Percentiles rank a stretch among this genome's conserved stretches.
Evolutionary conservation across 2,888 invertebrate species (phyloP).

Genomic region (Drosophila borealis): DNA sequence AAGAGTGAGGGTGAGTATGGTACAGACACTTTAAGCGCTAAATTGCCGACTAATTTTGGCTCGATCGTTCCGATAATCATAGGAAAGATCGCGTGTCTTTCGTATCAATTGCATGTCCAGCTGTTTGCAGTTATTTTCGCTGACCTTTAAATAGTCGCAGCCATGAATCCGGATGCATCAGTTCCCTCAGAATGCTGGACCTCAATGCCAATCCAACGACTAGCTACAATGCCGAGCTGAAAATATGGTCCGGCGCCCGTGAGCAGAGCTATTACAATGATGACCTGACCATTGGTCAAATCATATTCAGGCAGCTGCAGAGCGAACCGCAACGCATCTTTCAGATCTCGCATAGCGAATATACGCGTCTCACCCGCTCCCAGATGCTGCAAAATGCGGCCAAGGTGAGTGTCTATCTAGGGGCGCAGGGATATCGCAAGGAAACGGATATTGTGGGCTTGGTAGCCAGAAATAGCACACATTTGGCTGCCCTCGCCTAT

Average conservation of each 20-base stretch:
- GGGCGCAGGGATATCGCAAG: conserved; percentile 42
- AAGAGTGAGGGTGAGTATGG: background rate
- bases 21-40: conserved; percentile 56
- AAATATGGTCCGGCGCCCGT: conserved; percentile 62
- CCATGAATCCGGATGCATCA: conserved; percentile 12
- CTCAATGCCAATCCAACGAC: conserved; percentile 53
- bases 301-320: conserved; percentile 65
- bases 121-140: conserved; percentile 6
- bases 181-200: conserved; percentile 53
- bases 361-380: conserved; percentile 54
- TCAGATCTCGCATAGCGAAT: conserved; percentile 72
- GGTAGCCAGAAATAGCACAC: conserved; percentile 68
- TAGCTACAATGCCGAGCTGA: conserved; percentile 43
- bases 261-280: conserved; percentile 57
- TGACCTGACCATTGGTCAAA: conserved; percentile 69
- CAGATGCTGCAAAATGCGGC: conserved; percentile 65
- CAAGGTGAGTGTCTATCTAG: conserved; percentile 60
- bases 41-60: conserved; percentile 58
- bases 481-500: conserved; percentile 67
- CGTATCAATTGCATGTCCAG: conserved; percentile 28
- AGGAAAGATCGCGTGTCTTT: conserved; percentile 36
- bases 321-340: conserved; percentile 59
- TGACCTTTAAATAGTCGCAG: conserved; percentile 50
- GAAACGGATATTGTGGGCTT: conserved; percentile 73
- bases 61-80: conserved; percentile 34